Evolutionary conservation across 2,888 invertebrate species (phyloP), one percentile per base, ranked within the genome.

Genomic region (Villa cingulata): DNA sequence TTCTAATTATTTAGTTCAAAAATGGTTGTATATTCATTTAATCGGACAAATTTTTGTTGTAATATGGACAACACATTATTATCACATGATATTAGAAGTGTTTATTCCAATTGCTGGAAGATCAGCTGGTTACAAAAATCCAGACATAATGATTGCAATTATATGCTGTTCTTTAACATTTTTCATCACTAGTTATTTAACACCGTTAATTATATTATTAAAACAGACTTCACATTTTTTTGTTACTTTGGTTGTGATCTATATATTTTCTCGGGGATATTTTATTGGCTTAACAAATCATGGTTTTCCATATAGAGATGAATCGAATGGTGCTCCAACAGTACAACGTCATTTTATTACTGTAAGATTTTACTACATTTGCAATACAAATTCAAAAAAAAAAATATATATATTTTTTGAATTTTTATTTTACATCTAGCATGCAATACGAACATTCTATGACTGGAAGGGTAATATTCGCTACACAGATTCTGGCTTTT

Each of bases 231-330:
- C 55, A 45, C 55, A 56, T 17, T 54, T 63, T 37, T 49, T 65
- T 27, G 47, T 58, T 4, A 50, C 57, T 14, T 40, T 65, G 29
- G 54, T 60, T 36, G 54, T 58, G 12, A 52, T 62, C 16, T 60
- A 59, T 48, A 41, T 62, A 10, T 51, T 62, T 17, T 59, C 63
- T 18, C 51, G 62, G 36, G 60, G 59, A 36, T 59, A 63, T 47
- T 55, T 62, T 17, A 54, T 64, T 15, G 62, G 71, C 2, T 57
- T 56, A 18, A 60, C 62, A 20, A 63, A 70, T 5, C 57, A 74
- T 20, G 76, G 77, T 6, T 74, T 75, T 56, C 77, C 78, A 1
- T 78, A 74, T 58, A 66, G 66, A 45, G 71, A 66, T 46, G 68
- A 72, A 40, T 59, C 62, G 2, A 58, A 62, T 10, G 59, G 58